Evolutionary conservation across 2,113 vertebrate genomes (phyloP).

Genomic region (Stigmatopora nigra): DNA sequence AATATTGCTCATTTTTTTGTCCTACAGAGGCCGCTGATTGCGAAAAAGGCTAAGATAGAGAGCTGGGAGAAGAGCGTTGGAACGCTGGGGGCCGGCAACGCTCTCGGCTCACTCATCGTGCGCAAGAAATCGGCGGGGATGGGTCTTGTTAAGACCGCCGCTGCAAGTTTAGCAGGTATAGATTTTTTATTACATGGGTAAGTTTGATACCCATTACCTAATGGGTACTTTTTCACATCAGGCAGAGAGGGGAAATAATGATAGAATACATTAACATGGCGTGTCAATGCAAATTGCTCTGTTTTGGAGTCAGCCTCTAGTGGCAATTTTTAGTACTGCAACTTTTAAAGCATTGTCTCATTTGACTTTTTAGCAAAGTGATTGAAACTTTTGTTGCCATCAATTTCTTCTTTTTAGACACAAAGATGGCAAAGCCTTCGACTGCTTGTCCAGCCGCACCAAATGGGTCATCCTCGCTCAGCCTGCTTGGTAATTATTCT

Average conservation of each 20-base stretch:
- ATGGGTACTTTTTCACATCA: too few species aligned
- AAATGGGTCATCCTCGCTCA: constrained; percentile 69
- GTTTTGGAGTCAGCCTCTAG: too few species aligned
- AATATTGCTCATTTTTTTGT: constrained; percentile 4
- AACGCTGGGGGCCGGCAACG: constrained; percentile 49
- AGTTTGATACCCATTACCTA: too few species aligned
- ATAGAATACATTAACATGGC: too few species aligned
- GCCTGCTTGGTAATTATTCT: constrained; percentile 72
- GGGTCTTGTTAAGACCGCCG: not conserved
- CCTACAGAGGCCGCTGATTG: constrained; percentile 41
- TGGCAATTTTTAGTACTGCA: too few species aligned
- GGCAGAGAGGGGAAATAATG: too few species aligned
- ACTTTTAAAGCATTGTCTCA: too few species aligned
- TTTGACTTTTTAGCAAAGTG: too few species aligned
- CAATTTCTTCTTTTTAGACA: constrained; percentile 33
- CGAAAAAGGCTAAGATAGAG: constrained; percentile 72
- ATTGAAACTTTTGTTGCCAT: not conserved
- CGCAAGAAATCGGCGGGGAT: constrained; percentile 59
- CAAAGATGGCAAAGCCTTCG: constrained; percentile 14
- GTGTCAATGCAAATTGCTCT: too few species aligned
- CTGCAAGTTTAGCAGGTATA: constrained; percentile 41
- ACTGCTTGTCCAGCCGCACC: constrained; percentile 13
- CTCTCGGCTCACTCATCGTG: constrained; percentile 72
- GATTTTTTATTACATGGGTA: not conserved
- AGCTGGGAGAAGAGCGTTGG: constrained; percentile 79